Evolutionary conservation across 1,140 invertebrate genomes (phyloP).

Genomic region (Phymorhynchus buccinoides): DNA sequence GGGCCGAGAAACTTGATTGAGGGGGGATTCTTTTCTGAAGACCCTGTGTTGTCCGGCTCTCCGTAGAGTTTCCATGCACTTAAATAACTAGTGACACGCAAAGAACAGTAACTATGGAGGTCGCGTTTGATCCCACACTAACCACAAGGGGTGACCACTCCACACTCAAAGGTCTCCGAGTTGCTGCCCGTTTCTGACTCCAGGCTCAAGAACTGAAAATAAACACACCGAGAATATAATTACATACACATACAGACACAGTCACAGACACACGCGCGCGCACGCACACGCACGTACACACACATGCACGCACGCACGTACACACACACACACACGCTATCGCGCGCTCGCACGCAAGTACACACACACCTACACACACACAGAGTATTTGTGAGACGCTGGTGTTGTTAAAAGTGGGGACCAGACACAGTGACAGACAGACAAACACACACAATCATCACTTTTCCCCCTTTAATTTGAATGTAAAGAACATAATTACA

Average conservation of each 20-base stretch:
- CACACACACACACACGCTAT: neutral
- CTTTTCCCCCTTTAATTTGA: neutral
- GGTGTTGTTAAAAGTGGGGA: no score
- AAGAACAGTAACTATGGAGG: neutral
- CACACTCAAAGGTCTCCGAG: conserved; percentile 66
- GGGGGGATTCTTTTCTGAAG: no score
- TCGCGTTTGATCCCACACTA: no score
- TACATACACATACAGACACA: neutral
- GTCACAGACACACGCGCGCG: neutral
- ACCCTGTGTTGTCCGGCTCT: no score
- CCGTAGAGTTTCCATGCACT: no score
- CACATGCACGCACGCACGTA: neutral
- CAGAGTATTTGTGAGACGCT: no score
- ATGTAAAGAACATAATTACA: no score
- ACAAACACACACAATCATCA: neutral
- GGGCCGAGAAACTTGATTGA: no score
- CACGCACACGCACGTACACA: neutral
- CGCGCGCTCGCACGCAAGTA: neutral
- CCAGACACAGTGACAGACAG: no score
- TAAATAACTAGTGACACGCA: neutral
- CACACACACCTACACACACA: no score
- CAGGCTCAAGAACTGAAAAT: conserved; percentile 62
- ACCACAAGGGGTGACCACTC: conserved; percentile 65
- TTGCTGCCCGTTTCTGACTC: conserved; percentile 60
- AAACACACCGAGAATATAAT: no score